Evolutionary conservation across 1,140 invertebrate species (phyloP).

Genomic region (Drosophila orena): DNA sequence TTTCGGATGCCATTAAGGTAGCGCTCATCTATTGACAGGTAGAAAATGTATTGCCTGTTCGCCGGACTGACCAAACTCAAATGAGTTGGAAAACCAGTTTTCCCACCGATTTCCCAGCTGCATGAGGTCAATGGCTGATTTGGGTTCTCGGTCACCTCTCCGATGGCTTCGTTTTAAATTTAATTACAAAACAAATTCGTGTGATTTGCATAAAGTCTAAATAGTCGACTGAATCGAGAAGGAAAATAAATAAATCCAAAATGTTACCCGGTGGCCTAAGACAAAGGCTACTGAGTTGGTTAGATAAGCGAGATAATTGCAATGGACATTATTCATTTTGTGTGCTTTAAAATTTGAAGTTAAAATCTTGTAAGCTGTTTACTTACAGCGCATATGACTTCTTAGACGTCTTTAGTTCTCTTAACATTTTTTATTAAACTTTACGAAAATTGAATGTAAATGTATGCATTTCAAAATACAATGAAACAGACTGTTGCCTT

Average conservation of each 20-base stretch:
- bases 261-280: conserved; percentile 36
- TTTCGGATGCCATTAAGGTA: conserved; percentile 77
- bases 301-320: conserved; percentile 31
- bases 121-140: conserved; percentile 80
- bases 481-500: conserved; percentile 45
- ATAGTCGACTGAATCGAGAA: background rate
- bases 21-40: conserved; percentile 83
- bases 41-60: conserved; percentile 80
- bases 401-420: too few relatives aligned
- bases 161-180: conserved; percentile 39
- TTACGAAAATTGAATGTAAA: conserved; percentile 6
- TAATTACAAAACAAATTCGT: conserved; percentile 70
- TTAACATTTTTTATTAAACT: background rate
- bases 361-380: too few relatives aligned
- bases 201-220: conserved; percentile 63
- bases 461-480: conserved; percentile 23
- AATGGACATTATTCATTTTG: conserved; percentile 19
- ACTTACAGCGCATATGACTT: too few relatives aligned
- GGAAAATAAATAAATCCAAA: conserved; percentile 19
- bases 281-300: conserved; percentile 41
- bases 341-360: background rate
- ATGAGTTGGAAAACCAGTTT: conserved; percentile 67
- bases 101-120: conserved; percentile 44
- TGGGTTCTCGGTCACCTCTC: conserved; percentile 16
- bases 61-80: conserved; percentile 32